phyloP scores from a whole-genome alignment of 2,113 vertebrate species.

The Struthidea cinerea region DNA sequence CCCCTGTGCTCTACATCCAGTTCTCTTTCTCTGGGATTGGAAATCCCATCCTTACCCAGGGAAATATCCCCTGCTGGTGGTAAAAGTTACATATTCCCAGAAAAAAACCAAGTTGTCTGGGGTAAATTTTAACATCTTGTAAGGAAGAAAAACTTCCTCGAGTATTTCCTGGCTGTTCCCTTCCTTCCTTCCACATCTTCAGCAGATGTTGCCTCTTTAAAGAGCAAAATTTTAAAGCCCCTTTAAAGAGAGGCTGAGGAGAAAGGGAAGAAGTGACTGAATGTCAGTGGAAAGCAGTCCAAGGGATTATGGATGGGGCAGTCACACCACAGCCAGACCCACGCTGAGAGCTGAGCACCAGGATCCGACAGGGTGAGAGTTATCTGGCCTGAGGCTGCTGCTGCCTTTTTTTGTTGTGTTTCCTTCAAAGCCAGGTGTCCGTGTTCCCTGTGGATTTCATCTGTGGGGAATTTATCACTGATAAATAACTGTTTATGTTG shows the following conservation, averaged over 20 bases:
- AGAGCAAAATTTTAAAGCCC: background rate
- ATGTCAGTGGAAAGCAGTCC: background rate
- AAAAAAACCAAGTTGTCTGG: background rate
- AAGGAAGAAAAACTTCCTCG: background rate
- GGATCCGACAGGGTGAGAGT: background rate
- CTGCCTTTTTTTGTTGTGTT: background rate
- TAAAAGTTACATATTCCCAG: background rate
- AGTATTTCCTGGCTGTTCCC: background rate
- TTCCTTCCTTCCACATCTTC: background rate
- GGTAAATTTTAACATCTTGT: background rate
- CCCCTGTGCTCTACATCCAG: background rate
- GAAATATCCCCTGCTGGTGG: background rate
- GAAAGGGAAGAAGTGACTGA: background rate
- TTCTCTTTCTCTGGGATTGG: background rate
- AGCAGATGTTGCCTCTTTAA: background rate
- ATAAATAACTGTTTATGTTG: slow-evolving; percentile 37
- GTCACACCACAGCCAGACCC: background rate
- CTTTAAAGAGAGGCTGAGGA: background rate
- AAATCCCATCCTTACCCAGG: background rate
- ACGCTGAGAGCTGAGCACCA: background rate
- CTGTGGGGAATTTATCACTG: slow-evolving; percentile 3
- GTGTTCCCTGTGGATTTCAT: background rate
- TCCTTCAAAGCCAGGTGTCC: background rate
- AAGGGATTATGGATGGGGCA: background rate
- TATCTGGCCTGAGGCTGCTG: background rate